These are phyloP conservation scores for Natrix natrix DNA, from an alignment of 2,797 vertebrate genomes.

Conservation along the genomic window DNA sequence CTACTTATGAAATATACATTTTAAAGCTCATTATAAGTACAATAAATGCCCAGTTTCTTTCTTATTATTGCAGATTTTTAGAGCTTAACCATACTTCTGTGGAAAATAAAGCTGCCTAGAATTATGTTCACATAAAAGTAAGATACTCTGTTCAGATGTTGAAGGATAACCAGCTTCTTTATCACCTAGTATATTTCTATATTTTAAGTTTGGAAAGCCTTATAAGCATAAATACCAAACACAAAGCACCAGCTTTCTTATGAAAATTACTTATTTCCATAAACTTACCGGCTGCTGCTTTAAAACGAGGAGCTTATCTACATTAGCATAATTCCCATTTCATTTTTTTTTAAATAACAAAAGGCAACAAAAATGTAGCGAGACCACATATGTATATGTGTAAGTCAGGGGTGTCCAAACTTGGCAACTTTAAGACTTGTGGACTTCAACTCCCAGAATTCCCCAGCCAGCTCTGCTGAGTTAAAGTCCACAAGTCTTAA, in stretches of 20 bases:
- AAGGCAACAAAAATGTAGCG: neutral
- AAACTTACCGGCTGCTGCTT: neutral
- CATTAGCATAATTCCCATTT: neutral
- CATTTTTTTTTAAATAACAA: neutral
- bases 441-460: too few species aligned
- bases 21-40: neutral
- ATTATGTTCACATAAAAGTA: slow-evolving; percentile 9
- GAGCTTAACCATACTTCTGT: neutral
- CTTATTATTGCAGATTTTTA: neutral
- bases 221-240: neutral
- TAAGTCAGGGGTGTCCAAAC: neutral
- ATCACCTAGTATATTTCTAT: neutral
- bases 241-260: neutral
- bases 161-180: neutral
- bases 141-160: neutral
- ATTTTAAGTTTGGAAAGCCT: slow-evolving; percentile 2
- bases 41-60: neutral
- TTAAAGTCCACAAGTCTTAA: too few species aligned
- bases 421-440: too few species aligned
- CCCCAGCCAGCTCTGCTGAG: too few species aligned
- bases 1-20: neutral
- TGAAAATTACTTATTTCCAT: neutral
- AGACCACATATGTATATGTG: neutral
- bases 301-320: neutral
- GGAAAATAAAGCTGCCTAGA: neutral